Evolutionary conservation across 2,113 vertebrate genomes (phyloP).

Genomic region (Plecotus auritus): DNA sequence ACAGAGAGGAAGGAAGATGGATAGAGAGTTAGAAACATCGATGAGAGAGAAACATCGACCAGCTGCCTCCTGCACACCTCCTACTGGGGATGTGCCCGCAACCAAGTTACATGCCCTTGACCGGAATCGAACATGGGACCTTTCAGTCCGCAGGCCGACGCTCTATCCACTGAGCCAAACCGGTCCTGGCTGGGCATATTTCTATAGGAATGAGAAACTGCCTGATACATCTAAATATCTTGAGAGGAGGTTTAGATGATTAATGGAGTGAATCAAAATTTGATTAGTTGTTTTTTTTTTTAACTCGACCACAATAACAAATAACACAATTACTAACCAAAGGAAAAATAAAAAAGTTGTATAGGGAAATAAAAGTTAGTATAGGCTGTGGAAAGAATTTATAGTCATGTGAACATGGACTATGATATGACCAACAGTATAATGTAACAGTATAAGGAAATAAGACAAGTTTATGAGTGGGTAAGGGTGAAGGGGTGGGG

Average conservation of each 20-base stretch:
- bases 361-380: background rate
- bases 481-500: background rate
- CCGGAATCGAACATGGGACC: too few relatives aligned
- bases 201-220: background rate
- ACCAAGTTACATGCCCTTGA: too few relatives aligned
- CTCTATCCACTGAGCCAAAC: too few relatives aligned
- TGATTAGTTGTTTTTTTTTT: background rate
- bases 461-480: background rate
- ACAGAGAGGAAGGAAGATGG: too few relatives aligned
- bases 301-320: background rate
- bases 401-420: background rate
- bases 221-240: background rate
- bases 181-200: background rate
- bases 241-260: background rate
- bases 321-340: background rate
- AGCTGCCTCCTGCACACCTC: too few relatives aligned
- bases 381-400: background rate
- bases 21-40: too few relatives aligned
- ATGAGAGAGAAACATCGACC: too few relatives aligned
- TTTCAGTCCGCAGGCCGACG: too few relatives aligned
- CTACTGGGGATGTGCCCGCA: too few relatives aligned
- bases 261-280: background rate
- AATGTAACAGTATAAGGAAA: background rate
- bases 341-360: background rate
- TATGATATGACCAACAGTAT: background rate